Evolutionary conservation across 2,888 invertebrate species (phyloP), one percentile per base, ranked within the genome.

Genomic region (Drosophila peninsularis): DNA sequence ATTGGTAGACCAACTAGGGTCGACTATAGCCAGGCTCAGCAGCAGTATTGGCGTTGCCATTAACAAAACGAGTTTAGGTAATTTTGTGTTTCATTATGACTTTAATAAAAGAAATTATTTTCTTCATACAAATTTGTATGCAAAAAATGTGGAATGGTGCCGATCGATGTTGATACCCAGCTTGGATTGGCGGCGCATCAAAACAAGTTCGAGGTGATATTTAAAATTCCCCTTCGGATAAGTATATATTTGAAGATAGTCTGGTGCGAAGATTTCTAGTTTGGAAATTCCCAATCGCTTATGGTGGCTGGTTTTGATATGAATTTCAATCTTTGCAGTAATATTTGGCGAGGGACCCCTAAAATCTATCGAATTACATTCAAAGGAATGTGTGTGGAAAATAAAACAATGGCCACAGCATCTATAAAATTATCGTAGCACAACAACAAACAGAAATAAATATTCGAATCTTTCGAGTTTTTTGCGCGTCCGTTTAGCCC

Each of bases 211-310:
- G 79, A 63, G 60, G n/a, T 30, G 41, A 66, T 55, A 62, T 52
- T 66, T 49, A 47, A 80, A 80, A 71, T 76, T 65, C 62, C 83
- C 39, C 62, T 58, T 67, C 58, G 70, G 52, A 41, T 77, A 82
- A 72, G 69, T 75, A 69, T 62, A 69, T 64, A 75, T 69, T 67
- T 88, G 58, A n/a, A 68, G 53, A 75, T 72, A 53, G 65, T 47
- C 58, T 57, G 68, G 41, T 49, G 36, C 64, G 36, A 57, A 75
- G 41, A 74, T 88, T 85, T 89, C 70, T 89, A 89, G 61, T 82
- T 80, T 73, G 88, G 82, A 76, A 89, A 88, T 89, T 88, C 88
- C 82, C 82, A 71, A 65, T 52, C 75, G 80, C 65, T 88, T 88
- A 69, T 89, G 61, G 62, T 55, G 58, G 55, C 85, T 78, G 64